Base-by-base conservation (phyloP, 2,888 invertebrate species). In the Sympetrum striolatum region DNA sequence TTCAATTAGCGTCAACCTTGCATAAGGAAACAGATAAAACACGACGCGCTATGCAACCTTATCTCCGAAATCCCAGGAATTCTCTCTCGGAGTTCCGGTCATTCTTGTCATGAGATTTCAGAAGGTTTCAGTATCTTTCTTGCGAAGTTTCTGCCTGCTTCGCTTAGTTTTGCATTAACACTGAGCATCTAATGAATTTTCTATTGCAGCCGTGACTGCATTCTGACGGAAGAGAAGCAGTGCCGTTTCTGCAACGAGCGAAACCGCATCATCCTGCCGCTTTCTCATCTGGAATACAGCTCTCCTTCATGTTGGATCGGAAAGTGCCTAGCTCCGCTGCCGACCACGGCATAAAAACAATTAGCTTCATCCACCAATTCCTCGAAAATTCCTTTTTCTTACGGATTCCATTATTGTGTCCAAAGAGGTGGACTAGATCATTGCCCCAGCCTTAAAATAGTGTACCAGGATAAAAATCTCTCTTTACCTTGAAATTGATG, bases 381-480 rank as follows among this genome's bases (percentile, higher is more conserved):
- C 35, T 37, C 8, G 86, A 53, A 31, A 60, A 37, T 35, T 15
- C 6, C 31, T n/a, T 82, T 22, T 10, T 12, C 81, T 39, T 25
- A 58, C 86, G 22, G 18, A 18, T 86, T 58, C 12, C 37, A 6
- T n/a, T 60, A 18, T 22, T 18, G 58, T 86, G 86, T 37, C 60
- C 86, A 0, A 86, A 86, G 60, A 48, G 86, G 86, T 86, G 86
- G 86, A 86, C 86, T 60, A 86, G 86, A 60, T 60, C 60, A n/a
- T 86, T 86, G 60, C 86, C 86, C 2, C 86, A 60, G 60, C 86
- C 86, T 60, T 39, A 37, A 37, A 31, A 25, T 73, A 73, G 73
- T 73, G 73, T 22, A 31, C 31, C 14, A 31, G 73, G 25, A 8
- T 31, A 15, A 64, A n/a, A 8, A 15, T 60, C 8, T 64, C 25